Evolutionary conservation across 2,888 invertebrate species (phyloP).

Genomic region (Psylliodes chrysocephalus): DNA sequence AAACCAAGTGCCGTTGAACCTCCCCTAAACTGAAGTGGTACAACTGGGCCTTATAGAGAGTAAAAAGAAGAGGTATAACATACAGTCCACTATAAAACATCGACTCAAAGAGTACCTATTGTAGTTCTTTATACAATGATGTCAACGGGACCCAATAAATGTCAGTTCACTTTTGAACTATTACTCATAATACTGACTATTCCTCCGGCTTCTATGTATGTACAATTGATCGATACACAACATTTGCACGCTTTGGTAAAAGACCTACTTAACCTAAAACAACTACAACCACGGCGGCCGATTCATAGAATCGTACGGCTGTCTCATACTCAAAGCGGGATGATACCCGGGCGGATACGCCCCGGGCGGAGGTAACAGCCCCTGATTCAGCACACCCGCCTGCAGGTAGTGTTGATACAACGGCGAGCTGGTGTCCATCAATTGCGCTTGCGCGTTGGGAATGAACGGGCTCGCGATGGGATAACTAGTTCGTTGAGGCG

Average conservation of each 20-base stretch:
- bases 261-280: constrained; percentile 15
- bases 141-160: too few species aligned
- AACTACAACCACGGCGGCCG: constrained; percentile 73
- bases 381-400: constrained; percentile 67
- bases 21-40: too few species aligned
- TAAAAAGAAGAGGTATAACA: too few species aligned
- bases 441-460: constrained; percentile 63
- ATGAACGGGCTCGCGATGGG: constrained; percentile 72
- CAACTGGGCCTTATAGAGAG: too few species aligned
- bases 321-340: constrained; percentile 73
- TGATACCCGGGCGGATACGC: constrained; percentile 74
- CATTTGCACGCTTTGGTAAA: constrained; percentile 19
- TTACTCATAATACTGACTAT: neutral
- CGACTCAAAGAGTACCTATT: too few species aligned
- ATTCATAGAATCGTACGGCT: constrained; percentile 78
- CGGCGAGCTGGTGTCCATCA: constrained; percentile 72
- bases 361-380: constrained; percentile 60
- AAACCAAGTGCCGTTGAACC: too few species aligned
- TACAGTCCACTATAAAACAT: too few species aligned
- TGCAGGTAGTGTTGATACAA: constrained; percentile 80
- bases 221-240: constrained; percentile 3
- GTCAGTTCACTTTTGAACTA: too few species aligned
- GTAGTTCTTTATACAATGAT: too few species aligned
- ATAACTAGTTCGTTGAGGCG: constrained; percentile 68
- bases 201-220: neutral